These are phyloP conservation scores for Fulmarus glacialis DNA, from an alignment of 2,113 vertebrate species.

Conservation along the genomic window DNA sequence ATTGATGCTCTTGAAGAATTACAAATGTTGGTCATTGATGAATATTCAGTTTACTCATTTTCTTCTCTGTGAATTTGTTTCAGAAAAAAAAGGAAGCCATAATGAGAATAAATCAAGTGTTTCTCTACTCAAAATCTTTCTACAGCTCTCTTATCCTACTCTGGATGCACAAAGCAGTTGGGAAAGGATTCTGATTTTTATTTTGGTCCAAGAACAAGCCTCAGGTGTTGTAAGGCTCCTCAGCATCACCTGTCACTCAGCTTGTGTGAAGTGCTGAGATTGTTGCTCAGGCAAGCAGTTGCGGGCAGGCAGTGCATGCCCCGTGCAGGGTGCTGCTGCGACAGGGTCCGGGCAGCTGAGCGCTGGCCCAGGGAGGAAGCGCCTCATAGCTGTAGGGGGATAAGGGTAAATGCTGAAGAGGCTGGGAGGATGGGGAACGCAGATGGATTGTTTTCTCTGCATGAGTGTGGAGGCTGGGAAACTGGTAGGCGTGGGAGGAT, in stretches of 20 bases:
- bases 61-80: not conserved
- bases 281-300: not conserved
- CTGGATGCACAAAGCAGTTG: not conserved
- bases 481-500: not conserved
- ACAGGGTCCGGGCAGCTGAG: not conserved
- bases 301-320: not conserved
- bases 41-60: not conserved
- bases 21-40: not conserved
- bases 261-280: not conserved
- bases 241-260: not conserved
- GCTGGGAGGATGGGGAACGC: accelerated
- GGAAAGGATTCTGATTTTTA: not conserved
- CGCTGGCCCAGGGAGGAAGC: not conserved
- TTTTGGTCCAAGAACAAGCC: not conserved
- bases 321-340: accelerated
- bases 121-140: not conserved
- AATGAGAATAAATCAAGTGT: not conserved
- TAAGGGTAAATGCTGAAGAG: not conserved
- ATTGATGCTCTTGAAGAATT: not conserved
- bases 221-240: not conserved
- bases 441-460: not conserved
- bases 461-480: not conserved
- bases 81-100: not conserved
- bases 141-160: not conserved
- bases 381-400: accelerated